Evolutionary conservation across 1,140 invertebrate species (phyloP).

Genomic region (Pararge aegeria): DNA sequence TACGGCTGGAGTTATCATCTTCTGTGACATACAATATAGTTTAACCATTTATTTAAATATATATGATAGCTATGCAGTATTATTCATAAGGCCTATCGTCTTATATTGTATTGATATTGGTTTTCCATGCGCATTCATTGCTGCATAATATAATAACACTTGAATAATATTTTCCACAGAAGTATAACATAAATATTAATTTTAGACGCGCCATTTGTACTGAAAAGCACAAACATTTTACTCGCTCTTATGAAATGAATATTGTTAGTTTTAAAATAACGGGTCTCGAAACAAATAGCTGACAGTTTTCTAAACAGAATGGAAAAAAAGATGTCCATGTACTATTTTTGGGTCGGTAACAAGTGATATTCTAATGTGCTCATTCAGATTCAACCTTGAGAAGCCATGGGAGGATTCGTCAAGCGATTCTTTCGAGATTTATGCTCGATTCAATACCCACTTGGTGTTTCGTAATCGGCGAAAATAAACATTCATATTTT

Average conservation of each 20-base stretch:
- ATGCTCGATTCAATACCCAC: constrained; percentile 50
- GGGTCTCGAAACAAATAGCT: constrained; percentile 32
- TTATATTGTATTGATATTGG: too few relatives aligned
- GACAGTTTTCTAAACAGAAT: constrained; percentile 28
- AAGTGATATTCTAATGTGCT: constrained; percentile 52
- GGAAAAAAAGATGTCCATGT: constrained; percentile 34
- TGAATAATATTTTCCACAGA: not conserved
- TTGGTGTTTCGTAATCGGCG: constrained; percentile 69
- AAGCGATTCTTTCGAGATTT: constrained; percentile 64
- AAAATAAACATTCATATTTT: constrained; percentile 76
- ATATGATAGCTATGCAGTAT: too few relatives aligned
- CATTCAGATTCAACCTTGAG: constrained; percentile 57
- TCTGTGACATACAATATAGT: too few relatives aligned
- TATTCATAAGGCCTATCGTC: too few relatives aligned
- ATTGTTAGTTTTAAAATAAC: constrained; percentile 22
- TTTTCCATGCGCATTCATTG: too few relatives aligned
- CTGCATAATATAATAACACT: too few relatives aligned
- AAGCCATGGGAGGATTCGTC: constrained; percentile 44
- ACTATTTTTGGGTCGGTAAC: constrained; percentile 67
- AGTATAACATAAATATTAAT: not conserved
- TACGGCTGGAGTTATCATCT: too few relatives aligned
- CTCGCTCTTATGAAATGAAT: constrained; percentile 36
- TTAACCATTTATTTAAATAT: too few relatives aligned
- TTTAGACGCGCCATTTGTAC: not conserved
- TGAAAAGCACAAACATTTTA: constrained; percentile 6